Conservation (phyloP, 2,113 vertebrate species). For the Thymallus thymallus region DNA sequence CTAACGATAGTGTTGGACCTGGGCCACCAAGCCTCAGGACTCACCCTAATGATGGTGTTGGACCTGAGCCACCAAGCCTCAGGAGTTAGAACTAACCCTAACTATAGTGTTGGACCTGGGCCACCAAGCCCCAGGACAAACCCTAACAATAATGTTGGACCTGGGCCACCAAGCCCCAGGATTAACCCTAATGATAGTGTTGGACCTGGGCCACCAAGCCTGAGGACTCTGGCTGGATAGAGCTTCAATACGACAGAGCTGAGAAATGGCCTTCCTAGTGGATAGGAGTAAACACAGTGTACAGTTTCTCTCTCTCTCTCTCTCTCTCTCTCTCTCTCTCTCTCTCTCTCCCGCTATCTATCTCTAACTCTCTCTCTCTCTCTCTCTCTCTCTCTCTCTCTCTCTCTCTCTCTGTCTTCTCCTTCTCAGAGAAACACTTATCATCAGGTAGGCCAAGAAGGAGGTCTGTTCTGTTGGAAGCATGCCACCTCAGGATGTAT, state of each 20-base stretch:
- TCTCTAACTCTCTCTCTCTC: background rate
- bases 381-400: background rate
- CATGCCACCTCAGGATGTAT: slow-evolving; percentile 43
- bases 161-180: too few relatives aligned
- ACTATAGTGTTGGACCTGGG: too few relatives aligned
- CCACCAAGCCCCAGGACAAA: too few relatives aligned
- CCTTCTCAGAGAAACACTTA: slow-evolving; percentile 51
- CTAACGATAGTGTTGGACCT: too few relatives aligned
- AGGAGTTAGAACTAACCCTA: too few relatives aligned
- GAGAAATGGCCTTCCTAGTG: slow-evolving; percentile 24
- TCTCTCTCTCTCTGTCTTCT: background rate
- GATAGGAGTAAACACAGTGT: slow-evolving; percentile 16
- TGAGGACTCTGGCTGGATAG: background rate
- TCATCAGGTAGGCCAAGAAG: slow-evolving; percentile 34
- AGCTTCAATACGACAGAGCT: slow-evolving; percentile 20
- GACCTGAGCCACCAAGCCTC: too few relatives aligned
- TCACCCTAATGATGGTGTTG: too few relatives aligned
- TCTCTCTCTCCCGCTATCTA: too few relatives aligned
- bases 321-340: background rate
- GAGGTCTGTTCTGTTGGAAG: slow-evolving; percentile 27
- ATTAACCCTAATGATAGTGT: too few relatives aligned
- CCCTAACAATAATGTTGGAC: too few relatives aligned
- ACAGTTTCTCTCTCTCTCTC: slow-evolving; percentile 3
- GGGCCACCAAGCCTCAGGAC: too few relatives aligned
- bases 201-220: too few relatives aligned